These are phyloP conservation scores for Crambe crambe DNA, from an alignment of 37 sponge, comb jelly and placozoan genomes.

Conservation along the genomic window DNA sequence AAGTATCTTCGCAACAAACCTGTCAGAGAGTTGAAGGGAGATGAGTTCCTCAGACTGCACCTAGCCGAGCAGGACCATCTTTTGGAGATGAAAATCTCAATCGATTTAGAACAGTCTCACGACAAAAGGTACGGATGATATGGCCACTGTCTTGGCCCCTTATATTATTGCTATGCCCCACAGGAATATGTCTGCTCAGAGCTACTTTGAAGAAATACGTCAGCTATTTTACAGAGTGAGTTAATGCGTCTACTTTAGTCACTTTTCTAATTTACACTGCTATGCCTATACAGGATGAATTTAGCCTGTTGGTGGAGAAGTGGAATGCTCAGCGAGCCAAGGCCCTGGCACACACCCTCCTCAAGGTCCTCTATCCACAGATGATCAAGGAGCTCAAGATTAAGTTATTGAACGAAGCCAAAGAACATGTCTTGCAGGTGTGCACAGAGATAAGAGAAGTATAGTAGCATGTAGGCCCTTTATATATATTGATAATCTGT, in stretches of 20 bases:
- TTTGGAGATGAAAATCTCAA: conserved; percentile 60
- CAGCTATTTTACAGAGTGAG: conserved; percentile 80
- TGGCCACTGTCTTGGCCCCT: background rate
- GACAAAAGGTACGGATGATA: conserved; percentile 25
- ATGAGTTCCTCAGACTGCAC: conserved; percentile 83
- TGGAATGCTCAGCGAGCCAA: conserved; percentile 95
- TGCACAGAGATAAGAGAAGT: background rate
- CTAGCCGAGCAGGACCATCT: conserved; percentile 87
- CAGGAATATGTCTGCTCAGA: conserved; percentile 26
- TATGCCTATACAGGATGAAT: conserved; percentile 93
- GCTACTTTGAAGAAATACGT: conserved; percentile 90
- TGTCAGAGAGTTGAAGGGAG: conserved; percentile 80
- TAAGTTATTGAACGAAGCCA: conserved; percentile 82
- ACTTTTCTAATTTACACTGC: no score
- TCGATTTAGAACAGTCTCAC: conserved; percentile 54
- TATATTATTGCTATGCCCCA: background rate
- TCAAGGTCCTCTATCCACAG: conserved; percentile 87
- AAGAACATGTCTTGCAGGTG: conserved; percentile 86
- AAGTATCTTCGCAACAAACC: conserved; percentile 95
- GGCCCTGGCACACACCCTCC: conserved; percentile 79
- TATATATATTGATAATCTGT: background rate
- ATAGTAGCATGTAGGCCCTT: background rate
- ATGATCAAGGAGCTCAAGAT: conserved; percentile 83
- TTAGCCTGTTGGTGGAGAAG: conserved; percentile 84
- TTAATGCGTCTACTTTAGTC: no score